Evolutionary conservation across 2,113 vertebrate species (phyloP).

Genomic region (Tretioscincus oriximinensis): DNA sequence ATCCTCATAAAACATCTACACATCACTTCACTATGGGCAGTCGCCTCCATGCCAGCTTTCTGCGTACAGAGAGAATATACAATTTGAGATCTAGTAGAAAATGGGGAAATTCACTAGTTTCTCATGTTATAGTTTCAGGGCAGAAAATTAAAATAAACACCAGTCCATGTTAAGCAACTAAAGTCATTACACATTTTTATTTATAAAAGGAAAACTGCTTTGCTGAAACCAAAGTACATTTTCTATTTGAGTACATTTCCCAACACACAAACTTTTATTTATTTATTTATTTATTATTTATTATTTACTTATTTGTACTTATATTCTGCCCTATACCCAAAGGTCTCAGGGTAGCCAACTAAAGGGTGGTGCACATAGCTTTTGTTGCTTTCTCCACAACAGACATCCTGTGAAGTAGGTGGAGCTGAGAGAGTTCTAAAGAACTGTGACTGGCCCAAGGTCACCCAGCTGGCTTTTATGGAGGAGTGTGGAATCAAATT

Average conservation of each 20-base stretch:
- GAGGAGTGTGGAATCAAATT: no score
- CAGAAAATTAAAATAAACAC: constrained; percentile 6
- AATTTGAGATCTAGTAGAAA: constrained; percentile 57
- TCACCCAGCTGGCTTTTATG: no score
- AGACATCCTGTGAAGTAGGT: no score
- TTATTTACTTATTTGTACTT: no score
- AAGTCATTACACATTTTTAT: neutral
- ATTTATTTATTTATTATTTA: no score
- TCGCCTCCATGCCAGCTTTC: constrained; percentile 41
- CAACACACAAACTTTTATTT: no score
- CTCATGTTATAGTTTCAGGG: constrained; percentile 51
- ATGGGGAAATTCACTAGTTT: constrained; percentile 45
- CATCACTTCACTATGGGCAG: constrained; percentile 33
- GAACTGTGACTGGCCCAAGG: no score
- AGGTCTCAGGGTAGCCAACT: no score
- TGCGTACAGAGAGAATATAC: constrained; percentile 51
- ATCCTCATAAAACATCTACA: constrained; percentile 57
- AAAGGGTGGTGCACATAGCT: no score
- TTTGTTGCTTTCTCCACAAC: no score
- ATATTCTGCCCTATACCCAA: no score
- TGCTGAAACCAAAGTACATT: neutral
- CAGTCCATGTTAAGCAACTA: neutral
- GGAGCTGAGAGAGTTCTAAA: no score
- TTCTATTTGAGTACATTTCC: neutral
- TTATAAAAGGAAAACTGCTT: constrained; percentile 1